phyloP scores from a whole-genome alignment of 2,888 invertebrate species.

The Aleiodes leptofemur region DNA sequence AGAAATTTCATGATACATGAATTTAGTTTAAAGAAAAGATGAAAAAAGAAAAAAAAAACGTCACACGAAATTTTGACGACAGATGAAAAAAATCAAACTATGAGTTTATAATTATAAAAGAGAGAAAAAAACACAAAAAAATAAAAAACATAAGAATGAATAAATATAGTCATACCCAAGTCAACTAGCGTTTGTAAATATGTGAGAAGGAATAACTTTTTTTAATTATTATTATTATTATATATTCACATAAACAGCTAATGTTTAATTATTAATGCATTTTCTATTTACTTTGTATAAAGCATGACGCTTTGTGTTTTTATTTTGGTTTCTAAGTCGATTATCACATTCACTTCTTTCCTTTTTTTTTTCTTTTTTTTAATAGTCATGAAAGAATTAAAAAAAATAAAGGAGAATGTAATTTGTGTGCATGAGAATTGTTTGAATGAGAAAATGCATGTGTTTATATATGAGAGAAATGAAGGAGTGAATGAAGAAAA shows the following conservation, averaged over 20 bases:
- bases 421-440: conserved; percentile 38
- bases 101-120: conserved; percentile 24
- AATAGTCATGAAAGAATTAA: not conserved
- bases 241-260: conserved; percentile 31
- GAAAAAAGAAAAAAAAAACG: conserved; percentile 53
- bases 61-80: conserved; percentile 22
- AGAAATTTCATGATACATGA: conserved; percentile 47
- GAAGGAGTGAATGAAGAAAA: conserved; percentile 37
- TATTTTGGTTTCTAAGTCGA: conserved; percentile 23
- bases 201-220: conserved; percentile 6
- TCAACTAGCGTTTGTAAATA: conserved; percentile 74
- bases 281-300: conserved; percentile 24
- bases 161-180: conserved; percentile 75
- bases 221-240: conserved; percentile 7
- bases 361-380: not conserved
- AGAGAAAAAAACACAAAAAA: conserved; percentile 33
- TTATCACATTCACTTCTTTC: not conserved
- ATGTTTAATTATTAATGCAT: conserved; percentile 32
- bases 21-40: conserved; percentile 45
- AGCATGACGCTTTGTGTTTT: conserved; percentile 31
- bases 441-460: conserved; percentile 48
- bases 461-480: conserved; percentile 31
- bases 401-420: not conserved
- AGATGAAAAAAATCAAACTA: conserved; percentile 1
- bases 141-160: conserved; percentile 45